Evolutionary conservation across 2,797 vertebrate genomes (phyloP).

Genomic region (Spinus pinus): DNA sequence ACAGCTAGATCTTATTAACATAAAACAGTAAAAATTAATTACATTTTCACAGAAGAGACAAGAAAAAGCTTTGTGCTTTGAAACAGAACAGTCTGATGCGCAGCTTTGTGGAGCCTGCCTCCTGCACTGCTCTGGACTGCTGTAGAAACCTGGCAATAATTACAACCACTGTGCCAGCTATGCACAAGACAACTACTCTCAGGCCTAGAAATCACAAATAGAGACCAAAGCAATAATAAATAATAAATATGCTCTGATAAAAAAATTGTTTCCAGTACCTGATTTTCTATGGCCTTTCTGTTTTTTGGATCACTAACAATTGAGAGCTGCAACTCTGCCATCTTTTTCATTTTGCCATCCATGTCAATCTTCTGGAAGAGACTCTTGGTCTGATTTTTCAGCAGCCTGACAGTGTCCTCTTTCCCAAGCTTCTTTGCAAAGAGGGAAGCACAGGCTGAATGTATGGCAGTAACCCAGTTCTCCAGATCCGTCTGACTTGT

Average conservation of each 20-base stretch:
- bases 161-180: neutral
- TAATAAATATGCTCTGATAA: neutral
- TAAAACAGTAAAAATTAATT: neutral
- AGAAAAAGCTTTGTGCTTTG: neutral
- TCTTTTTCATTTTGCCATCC: constrained; percentile 97
- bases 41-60: neutral
- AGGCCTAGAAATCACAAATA: neutral
- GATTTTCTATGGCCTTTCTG: constrained; percentile 94
- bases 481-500: constrained; percentile 93
- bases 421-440: constrained; percentile 93
- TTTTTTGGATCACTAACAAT: constrained; percentile 90
- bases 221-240: neutral
- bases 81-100: neutral
- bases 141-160: neutral
- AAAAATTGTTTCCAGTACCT: constrained; percentile 75
- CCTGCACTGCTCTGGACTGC: neutral
- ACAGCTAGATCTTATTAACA: neutral
- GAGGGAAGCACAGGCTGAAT: constrained; percentile 92
- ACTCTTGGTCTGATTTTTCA: constrained; percentile 85
- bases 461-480: constrained; percentile 94
- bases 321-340: constrained; percentile 91
- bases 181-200: neutral
- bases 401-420: constrained; percentile 88
- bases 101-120: neutral
- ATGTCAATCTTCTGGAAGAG: constrained; percentile 94